Percentiles rank a stretch among this genome's conserved stretches.
Evolutionary conservation across 1,140 invertebrate genomes (phyloP).

Genomic region (Anadara kagoshimensis): DNA sequence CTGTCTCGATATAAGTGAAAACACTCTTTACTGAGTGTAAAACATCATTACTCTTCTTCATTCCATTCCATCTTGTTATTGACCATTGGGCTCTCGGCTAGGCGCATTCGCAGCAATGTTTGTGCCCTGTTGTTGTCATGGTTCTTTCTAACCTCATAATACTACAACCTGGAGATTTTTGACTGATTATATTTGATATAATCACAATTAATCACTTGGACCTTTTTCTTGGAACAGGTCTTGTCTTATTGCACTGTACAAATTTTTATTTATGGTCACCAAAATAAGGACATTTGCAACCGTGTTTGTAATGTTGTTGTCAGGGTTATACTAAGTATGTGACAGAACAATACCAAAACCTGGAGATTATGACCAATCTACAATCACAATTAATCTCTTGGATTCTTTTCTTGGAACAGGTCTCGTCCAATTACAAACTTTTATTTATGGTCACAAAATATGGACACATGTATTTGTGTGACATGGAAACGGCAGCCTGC

Average conservation of each 20-base stretch:
- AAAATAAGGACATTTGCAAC: conserved; percentile 73
- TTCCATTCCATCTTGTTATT: no score
- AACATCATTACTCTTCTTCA: no score
- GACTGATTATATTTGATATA: neutral
- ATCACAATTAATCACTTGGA: no score
- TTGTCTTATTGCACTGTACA: conserved; percentile 68
- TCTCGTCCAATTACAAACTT: conserved; percentile 69
- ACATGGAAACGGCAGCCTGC: conserved; percentile 72
- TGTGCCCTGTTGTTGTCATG: no score
- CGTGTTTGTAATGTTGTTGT: no score
- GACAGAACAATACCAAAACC: neutral
- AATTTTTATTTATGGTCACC: conserved; percentile 72
- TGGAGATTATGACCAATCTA: neutral
- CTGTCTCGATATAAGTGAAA: no score
- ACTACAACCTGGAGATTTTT: neutral
- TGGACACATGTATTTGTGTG: conserved; percentile 72
- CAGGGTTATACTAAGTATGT: no score
- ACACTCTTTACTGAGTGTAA: no score
- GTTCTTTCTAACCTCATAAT: neutral
- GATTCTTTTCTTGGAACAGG: conserved; percentile 47
- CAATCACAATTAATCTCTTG: neutral
- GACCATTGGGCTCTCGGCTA: no score
- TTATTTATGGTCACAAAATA: conserved; percentile 74
- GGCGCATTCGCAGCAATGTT: no score
- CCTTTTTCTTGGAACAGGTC: no score